A percentile compares a stretch with the other conserved stretches of the same genome.
These are phyloP conservation scores for Hirundichthys speculiger DNA, from an alignment of 2,113 vertebrate species.

Conservation along the genomic window DNA sequence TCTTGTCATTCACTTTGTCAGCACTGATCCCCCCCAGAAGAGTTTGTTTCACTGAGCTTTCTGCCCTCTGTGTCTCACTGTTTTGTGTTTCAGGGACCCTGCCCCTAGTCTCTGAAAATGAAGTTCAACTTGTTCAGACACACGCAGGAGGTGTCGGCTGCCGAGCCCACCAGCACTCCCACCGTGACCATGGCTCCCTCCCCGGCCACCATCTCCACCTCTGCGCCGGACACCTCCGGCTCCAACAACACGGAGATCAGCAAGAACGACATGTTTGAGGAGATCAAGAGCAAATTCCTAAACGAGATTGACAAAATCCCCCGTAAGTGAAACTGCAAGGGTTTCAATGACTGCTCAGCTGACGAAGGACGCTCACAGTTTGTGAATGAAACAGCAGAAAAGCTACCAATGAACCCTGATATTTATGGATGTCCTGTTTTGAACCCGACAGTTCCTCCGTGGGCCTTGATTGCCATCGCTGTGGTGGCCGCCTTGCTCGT, in stretches of 20 bases:
- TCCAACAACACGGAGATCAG: conserved; percentile 81
- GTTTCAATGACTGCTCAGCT: not conserved
- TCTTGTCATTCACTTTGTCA: no score
- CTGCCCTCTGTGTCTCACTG: not conserved
- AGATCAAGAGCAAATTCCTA: conserved; percentile 92
- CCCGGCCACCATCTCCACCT: conserved; percentile 67
- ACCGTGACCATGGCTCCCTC: conserved; percentile 71
- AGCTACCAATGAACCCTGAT: not conserved
- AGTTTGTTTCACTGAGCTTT: not conserved
- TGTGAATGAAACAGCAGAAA: not conserved
- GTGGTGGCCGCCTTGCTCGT: conserved; percentile 92
- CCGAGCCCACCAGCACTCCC: conserved; percentile 75
- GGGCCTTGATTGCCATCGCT: conserved; percentile 94
- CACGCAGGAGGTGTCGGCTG: conserved; percentile 75
- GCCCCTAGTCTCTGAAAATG: conserved; percentile 81
- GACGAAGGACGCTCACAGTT: not conserved
- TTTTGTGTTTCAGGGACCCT: conserved; percentile 52
- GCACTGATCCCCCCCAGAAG: not conserved
- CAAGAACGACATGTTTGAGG: conserved; percentile 89
- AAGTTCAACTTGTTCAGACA: conserved; percentile 89
- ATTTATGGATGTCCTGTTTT: conserved; percentile 5
- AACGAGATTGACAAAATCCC: conserved; percentile 95
- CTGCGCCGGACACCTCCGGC: conserved; percentile 76
- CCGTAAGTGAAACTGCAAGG: conserved; percentile 79
- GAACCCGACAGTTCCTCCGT: conserved; percentile 87